Percentiles rank a stretch among this genome's conserved stretches.
These are phyloP conservation scores for Trachymyrmex cornetzi DNA, from an alignment of 1,140 invertebrate genomes.

Conservation along the genomic window DNA sequence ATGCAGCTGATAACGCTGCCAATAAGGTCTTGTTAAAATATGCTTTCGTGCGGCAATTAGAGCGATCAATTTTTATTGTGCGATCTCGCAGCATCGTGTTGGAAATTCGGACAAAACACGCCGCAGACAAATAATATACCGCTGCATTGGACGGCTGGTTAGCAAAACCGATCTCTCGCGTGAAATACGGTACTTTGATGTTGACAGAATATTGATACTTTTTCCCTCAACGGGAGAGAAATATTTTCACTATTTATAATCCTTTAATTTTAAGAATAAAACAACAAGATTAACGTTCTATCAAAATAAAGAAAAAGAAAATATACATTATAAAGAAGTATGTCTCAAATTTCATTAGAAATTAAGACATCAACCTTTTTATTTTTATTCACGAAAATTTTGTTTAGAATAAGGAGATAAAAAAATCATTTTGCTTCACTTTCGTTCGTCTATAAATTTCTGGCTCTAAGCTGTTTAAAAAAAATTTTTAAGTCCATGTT, in stretches of 20 bases:
- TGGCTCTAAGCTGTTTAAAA: not conserved
- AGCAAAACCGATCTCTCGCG: slow-evolving; percentile 37
- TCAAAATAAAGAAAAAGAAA: not conserved
- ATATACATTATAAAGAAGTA: not conserved
- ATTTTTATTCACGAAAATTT: slow-evolving; percentile 1
- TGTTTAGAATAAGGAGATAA: not conserved
- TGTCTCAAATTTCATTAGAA: not conserved
- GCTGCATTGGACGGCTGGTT: slow-evolving; percentile 46
- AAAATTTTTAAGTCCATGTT: not conserved
- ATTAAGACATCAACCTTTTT: not conserved
- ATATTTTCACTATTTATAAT: not conserved
- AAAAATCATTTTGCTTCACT: not conserved
- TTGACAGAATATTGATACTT: slow-evolving; percentile 38
- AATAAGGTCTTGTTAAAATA: slow-evolving; percentile 64
- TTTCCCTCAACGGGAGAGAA: not conserved
- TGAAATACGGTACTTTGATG: slow-evolving; percentile 32
- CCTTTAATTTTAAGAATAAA: not conserved
- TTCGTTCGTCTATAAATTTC: not conserved
- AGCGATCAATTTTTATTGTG: slow-evolving; percentile 59
- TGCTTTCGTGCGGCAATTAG: slow-evolving; percentile 40
- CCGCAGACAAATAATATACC: slow-evolving; percentile 48
- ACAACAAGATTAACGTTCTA: not conserved
- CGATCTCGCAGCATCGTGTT: slow-evolving; percentile 3
- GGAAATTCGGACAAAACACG: slow-evolving; percentile 48
- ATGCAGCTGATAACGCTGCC: slow-evolving; percentile 48